Evolutionary conservation across 2,797 vertebrate species (phyloP).

Genomic region (Pseudochaenichthys georgianus): DNA sequence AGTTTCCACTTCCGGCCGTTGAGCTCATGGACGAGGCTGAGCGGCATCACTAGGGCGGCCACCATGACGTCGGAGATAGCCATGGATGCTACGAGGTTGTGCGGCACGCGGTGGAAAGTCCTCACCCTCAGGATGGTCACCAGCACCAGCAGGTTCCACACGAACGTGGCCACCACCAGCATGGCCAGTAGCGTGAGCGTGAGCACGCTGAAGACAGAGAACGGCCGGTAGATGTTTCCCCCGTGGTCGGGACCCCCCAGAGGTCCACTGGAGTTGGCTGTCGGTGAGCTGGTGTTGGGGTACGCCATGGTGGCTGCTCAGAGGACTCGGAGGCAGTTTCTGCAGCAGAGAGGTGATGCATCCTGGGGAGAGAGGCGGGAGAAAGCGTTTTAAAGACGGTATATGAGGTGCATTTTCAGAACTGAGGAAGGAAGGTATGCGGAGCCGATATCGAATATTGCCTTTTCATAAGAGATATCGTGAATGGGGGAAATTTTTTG

Average conservation of each 20-base stretch:
- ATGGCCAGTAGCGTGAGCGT: conserved; percentile 91
- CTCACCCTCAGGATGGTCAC: conserved; percentile 94
- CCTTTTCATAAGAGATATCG: too few species aligned
- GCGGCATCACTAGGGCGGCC: conserved; percentile 95
- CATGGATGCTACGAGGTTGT: conserved; percentile 98
- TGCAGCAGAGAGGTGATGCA: conserved; percentile 48
- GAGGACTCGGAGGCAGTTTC: conserved; percentile 32
- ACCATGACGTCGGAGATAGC: conserved; percentile 96
- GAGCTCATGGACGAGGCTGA: conserved; percentile 93
- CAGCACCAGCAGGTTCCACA: conserved; percentile 96
- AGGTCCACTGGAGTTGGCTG: conserved; percentile 71
- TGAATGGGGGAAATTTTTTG: too few species aligned
- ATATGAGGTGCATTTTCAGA: too few species aligned
- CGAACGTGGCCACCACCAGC: conserved; percentile 92
- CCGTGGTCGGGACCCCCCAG: conserved; percentile 76
- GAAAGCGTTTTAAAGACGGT: conserved; percentile 1
- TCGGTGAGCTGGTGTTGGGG: conserved; percentile 75
- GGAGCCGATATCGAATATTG: too few species aligned
- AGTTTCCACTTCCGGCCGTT: conserved; percentile 92
- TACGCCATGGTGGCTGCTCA: conserved; percentile 77
- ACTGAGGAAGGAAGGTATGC: too few species aligned
- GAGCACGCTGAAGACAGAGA: conserved; percentile 91
- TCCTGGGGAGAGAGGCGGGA: conserved; percentile 59
- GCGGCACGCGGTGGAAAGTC: conserved; percentile 95
- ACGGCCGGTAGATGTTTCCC: conserved; percentile 77